Conservation (phyloP, 2,113 vertebrate species). For the Oncorhynchus mykiss region DNA sequence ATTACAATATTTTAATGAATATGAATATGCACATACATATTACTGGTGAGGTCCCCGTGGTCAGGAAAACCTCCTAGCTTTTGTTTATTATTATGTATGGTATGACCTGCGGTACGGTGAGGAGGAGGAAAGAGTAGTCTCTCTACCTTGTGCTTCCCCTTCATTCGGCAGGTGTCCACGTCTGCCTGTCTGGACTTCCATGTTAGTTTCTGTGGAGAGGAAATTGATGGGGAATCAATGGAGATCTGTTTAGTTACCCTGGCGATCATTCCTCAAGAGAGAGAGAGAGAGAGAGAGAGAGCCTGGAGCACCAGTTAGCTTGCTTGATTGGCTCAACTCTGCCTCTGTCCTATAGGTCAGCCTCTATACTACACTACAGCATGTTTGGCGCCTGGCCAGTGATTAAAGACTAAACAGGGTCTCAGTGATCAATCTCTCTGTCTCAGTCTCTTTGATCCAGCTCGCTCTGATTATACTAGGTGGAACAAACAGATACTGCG, state of each 20-base stretch:
- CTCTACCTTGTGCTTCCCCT: constrained; percentile 97
- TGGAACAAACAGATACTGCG: too few relatives aligned
- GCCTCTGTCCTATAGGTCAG: too few relatives aligned
- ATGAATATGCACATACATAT: too few relatives aligned
- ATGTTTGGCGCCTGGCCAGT: constrained; percentile 59
- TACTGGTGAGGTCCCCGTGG: background rate
- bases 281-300: constrained; percentile 29
- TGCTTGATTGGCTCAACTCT: too few relatives aligned
- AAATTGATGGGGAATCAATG: constrained; percentile 70
- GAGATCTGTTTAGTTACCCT: constrained; percentile 67
- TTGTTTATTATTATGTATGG: too few relatives aligned
- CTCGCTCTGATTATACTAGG: too few relatives aligned
- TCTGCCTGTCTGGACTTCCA: constrained; percentile 98
- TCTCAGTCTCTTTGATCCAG: constrained; percentile 29
- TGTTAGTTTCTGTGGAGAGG: constrained; percentile 88
- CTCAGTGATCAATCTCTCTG: constrained; percentile 66
- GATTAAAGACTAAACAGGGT: constrained; percentile 63
- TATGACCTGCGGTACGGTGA: too few relatives aligned
- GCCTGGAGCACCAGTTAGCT: too few relatives aligned
- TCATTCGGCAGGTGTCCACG: constrained; percentile 99
- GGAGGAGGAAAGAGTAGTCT: background rate
- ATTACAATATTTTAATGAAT: too few relatives aligned
- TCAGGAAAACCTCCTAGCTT: background rate
- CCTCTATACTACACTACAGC: constrained; percentile 14
- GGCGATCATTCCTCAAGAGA: constrained; percentile 59